These are phyloP conservation scores for Falco concolor DNA, from an alignment of 2,797 vertebrate species.

Conservation along the genomic window DNA sequence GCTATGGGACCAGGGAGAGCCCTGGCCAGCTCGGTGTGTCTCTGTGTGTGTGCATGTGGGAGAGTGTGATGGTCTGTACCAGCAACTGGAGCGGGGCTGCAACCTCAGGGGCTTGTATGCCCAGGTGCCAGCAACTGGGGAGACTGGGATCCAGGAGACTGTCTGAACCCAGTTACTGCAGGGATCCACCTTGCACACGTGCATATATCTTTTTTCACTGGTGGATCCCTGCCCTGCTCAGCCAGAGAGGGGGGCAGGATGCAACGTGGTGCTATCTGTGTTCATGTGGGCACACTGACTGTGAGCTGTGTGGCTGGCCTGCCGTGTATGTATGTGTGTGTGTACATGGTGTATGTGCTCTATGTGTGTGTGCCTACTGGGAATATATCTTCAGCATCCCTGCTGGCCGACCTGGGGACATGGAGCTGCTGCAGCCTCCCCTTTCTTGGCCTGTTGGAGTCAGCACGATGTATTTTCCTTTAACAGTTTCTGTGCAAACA, in stretches of 20 bases:
- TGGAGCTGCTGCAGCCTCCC: neutral
- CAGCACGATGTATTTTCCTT: neutral
- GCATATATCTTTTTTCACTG: neutral
- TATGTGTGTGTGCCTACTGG: neutral
- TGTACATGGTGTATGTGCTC: neutral
- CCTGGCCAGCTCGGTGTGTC: neutral
- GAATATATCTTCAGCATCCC: neutral
- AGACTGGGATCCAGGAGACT: no score
- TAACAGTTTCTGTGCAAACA: neutral
- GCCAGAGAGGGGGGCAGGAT: neutral
- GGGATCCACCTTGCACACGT: neutral
- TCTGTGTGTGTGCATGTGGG: neutral
- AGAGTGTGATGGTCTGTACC: neutral
- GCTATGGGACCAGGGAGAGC: neutral
- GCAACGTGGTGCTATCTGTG: neutral
- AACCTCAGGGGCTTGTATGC: neutral
- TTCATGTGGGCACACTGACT: neutral
- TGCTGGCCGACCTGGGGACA: no score
- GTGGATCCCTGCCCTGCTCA: neutral
- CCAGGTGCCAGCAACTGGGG: no score
- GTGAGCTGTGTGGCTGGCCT: neutral
- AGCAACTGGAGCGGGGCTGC: neutral
- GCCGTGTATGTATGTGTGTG: no score
- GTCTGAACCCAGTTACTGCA: no score
- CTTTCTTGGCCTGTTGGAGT: no score